Evolutionary conservation across 2,888 invertebrate species (phyloP), one percentile per base, ranked within the genome.

Genomic region (Ophraella communa): DNA sequence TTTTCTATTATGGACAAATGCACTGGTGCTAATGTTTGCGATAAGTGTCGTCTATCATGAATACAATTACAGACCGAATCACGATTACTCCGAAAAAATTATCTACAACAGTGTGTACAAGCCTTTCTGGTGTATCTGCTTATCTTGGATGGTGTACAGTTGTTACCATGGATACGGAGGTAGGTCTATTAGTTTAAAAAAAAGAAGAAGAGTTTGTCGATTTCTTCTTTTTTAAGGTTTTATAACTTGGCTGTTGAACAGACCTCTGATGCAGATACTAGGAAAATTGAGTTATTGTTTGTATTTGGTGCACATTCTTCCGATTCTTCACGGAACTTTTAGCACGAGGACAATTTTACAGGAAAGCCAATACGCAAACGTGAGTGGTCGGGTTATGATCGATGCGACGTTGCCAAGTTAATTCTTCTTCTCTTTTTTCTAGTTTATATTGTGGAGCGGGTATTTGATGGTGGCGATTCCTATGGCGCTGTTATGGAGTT

Each of bases 261-360:
- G 84, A 1, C 73, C 77, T 4, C 69, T 85, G 30, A 86, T 87
- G 83, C 85, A 85, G 76, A 77, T 86, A 5, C 81, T 86, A 1
- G 83, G 84, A 1, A 82, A 86, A 10, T 77, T 87, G 4, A 85
- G 86, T 0, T 87, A 85, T 67, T 84, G 85, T 10, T 83, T 86
- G 77, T 87, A 86, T 70, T 74, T 74, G 7, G 42, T 69, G 11
- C 74, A 74, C 64, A 68, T 65, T 18, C 21, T 64, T 17, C 67
- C 72, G 5, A 47, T 72, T n/a, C 27, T 60, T 0, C 57, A 66
- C n/a, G 53, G 49, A 49, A 11, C 67, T 3, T 17, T 68, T 10
- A 39, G 27, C 1, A 21, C 44, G 3, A 62, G 65, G 21, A 57
- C 44, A 7, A 55, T 60, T 39, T 14, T 51, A 11, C 51, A 66